phyloP scores from a whole-genome alignment of 2,113 vertebrate species.

The Cairina moschata region DNA sequence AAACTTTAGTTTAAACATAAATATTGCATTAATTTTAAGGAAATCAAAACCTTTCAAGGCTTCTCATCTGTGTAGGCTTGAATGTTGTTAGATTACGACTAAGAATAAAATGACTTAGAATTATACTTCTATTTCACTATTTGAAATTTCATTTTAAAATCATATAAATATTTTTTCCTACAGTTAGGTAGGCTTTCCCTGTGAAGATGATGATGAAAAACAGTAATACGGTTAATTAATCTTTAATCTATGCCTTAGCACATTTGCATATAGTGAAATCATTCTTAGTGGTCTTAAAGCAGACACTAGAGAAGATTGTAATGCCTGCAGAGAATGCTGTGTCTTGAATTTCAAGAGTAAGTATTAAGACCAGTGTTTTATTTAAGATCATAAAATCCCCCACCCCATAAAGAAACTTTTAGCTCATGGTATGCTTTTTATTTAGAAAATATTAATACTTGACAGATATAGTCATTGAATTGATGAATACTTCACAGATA shows the following conservation, averaged over 20 bases:
- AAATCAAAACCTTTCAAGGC: background rate
- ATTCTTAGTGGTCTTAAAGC: background rate
- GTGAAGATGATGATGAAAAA: background rate
- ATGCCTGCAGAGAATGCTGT: background rate
- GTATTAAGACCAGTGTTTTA: background rate
- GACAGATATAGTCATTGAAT: background rate
- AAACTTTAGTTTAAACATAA: background rate
- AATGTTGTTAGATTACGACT: background rate
- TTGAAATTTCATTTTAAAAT: constrained; percentile 20
- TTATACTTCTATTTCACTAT: background rate
- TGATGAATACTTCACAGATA: background rate
- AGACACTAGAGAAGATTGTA: background rate
- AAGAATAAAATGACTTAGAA: background rate
- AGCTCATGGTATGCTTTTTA: background rate
- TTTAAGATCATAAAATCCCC: background rate
- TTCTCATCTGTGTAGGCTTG: background rate
- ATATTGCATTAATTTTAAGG: background rate
- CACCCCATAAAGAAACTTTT: background rate
- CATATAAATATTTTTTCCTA: constrained; percentile 12
- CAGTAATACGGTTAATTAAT: constrained; percentile 40
- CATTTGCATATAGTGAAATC: background rate
- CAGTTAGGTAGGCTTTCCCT: background rate
- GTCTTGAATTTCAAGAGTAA: background rate
- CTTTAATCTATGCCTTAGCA: constrained; percentile 23
- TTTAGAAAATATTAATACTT: background rate